Conservation (phyloP, 2,888 invertebrate species). For the Drosophila nr. perissopoda region DNA sequence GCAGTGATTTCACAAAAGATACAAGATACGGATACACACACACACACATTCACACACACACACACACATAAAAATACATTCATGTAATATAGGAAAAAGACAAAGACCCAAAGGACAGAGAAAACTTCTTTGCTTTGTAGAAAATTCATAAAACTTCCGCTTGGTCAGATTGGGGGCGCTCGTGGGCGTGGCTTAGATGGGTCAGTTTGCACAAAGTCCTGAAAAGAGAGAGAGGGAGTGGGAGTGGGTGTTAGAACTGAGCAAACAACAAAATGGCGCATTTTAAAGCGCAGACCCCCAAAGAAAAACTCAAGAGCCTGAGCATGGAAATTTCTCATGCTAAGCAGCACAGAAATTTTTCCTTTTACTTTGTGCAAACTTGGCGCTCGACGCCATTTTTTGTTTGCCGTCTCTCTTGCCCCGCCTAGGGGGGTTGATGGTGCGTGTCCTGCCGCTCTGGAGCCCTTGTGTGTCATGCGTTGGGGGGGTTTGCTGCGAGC, state of each 20-base stretch:
- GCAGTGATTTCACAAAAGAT: constrained; percentile 76
- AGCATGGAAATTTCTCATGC: constrained; percentile 53
- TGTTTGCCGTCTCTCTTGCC: constrained; percentile 12
- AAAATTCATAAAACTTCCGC: constrained; percentile 81
- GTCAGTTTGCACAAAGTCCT: constrained; percentile 37
- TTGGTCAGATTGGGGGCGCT: constrained; percentile 62
- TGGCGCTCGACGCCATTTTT: constrained; percentile 74
- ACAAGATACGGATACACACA: constrained; percentile 50
- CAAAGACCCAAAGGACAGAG: constrained; percentile 56
- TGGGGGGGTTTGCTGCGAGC: constrained; percentile 65
- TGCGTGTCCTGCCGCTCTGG: constrained; percentile 24
- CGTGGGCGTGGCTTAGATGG: constrained; percentile 52
- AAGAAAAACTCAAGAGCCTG: constrained; percentile 39
- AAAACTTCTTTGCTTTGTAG: constrained; percentile 73
- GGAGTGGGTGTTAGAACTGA: constrained; percentile 13
- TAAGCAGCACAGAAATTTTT: constrained; percentile 58
- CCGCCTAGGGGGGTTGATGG: constrained; percentile 6
- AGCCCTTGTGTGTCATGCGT: constrained; percentile 27
- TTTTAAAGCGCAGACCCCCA: constrained; percentile 68
- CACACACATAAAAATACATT: not conserved
- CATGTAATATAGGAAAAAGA: constrained; percentile 14
- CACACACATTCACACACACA: constrained; percentile 15
- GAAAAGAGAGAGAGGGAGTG: not conserved
- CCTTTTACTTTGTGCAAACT: constrained; percentile 62
- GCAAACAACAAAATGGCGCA: constrained; percentile 80